These are phyloP conservation scores for Jaculus jaculus DNA, from an alignment of 2,113 vertebrate species.

Conservation along the genomic window DNA sequence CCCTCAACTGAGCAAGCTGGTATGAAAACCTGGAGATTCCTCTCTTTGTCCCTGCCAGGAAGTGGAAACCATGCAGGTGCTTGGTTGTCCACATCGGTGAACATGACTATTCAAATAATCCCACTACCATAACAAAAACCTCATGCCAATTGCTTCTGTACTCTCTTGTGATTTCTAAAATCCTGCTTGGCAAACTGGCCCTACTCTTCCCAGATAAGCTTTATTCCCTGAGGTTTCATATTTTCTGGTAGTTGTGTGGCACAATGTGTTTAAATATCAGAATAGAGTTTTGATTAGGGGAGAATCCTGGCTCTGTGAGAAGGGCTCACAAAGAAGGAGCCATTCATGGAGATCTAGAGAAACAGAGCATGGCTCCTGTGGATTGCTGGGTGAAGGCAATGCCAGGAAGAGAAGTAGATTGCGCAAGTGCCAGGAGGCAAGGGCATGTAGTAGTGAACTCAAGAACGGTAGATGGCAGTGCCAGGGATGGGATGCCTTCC, in stretches of 20 bases:
- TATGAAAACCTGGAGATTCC: not conserved
- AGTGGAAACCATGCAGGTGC: not conserved
- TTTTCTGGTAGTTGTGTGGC: not conserved
- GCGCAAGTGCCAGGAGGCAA: not conserved
- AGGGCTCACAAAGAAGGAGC: not conserved
- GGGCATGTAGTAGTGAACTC: not conserved
- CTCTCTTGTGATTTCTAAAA: not conserved
- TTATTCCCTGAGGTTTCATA: not conserved
- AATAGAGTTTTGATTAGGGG: not conserved
- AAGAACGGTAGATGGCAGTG: not conserved
- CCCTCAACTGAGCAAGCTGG: not conserved
- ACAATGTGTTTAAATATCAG: not conserved
- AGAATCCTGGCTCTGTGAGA: not conserved
- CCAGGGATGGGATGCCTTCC: no score
- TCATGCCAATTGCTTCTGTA: not conserved
- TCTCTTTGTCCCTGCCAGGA: not conserved
- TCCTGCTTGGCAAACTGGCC: not conserved
- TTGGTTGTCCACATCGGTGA: fast-evolving
- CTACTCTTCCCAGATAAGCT: not conserved
- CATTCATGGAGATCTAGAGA: not conserved
- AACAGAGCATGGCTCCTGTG: not conserved
- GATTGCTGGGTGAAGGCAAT: not conserved
- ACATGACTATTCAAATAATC: not conserved
- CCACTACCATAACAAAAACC: not conserved
- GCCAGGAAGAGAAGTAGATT: not conserved